Evolutionary conservation across 2,113 vertebrate species (phyloP).

Genomic region (Bubo scandiacus): DNA sequence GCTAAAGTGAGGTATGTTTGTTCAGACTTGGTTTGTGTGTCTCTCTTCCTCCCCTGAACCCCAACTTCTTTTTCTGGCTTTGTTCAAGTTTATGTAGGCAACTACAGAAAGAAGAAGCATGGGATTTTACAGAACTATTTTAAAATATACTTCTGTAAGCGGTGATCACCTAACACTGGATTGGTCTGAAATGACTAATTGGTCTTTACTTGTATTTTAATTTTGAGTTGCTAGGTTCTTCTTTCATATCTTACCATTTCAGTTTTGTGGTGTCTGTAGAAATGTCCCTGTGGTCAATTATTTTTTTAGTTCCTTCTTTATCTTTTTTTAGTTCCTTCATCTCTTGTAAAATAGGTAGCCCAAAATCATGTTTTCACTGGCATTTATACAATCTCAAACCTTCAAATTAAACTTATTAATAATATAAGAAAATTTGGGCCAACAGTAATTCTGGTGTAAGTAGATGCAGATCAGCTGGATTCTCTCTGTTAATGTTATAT

Average conservation of each 20-base stretch:
- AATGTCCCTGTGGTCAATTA: background rate
- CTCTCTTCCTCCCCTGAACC: background rate
- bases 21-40: background rate
- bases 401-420: background rate
- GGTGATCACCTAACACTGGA: background rate
- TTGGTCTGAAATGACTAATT: constrained; percentile 24
- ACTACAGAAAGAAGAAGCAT: background rate
- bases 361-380: background rate
- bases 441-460: background rate
- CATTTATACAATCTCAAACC: background rate
- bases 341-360: background rate
- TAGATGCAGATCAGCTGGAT: background rate
- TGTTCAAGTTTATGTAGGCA: background rate
- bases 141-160: background rate
- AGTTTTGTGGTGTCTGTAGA: constrained; percentile 34
- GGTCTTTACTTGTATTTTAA: background rate
- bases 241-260: constrained; percentile 12
- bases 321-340: constrained; percentile 9
- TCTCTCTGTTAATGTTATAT: background rate
- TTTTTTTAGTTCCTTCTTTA: background rate
- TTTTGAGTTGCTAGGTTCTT: constrained; percentile 4
- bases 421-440: background rate
- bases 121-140: background rate
- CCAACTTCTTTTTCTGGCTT: background rate
- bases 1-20: background rate